Evolutionary conservation across 2,797 vertebrate species (phyloP).

Genomic region (Garrulus glandarius): DNA sequence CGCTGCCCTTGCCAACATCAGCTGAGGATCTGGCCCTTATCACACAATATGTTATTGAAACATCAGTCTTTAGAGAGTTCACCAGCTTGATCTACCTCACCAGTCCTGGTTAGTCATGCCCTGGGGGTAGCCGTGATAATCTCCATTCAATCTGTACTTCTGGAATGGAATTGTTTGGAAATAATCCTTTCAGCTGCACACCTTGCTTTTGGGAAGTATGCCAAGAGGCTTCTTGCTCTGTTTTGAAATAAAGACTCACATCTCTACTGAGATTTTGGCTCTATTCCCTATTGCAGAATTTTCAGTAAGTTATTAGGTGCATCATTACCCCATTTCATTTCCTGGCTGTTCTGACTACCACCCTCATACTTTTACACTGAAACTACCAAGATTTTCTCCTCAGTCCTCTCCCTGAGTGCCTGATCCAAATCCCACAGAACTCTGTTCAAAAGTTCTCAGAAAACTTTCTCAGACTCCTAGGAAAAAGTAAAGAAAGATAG

Average conservation of each 20-base stretch:
- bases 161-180: constrained; percentile 50
- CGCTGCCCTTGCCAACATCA: background rate
- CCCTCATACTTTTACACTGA: background rate
- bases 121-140: constrained; percentile 36
- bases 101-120: constrained; percentile 35
- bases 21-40: constrained; percentile 40
- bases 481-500: background rate
- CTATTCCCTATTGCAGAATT: constrained; percentile 43
- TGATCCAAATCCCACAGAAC: background rate
- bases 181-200: constrained; percentile 55
- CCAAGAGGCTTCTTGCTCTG: constrained; percentile 47
- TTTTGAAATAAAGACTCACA: constrained; percentile 59
- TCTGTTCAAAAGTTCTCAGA: background rate
- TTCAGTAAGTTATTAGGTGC: constrained; percentile 66
- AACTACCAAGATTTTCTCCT: background rate
- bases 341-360: constrained; percentile 45
- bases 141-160: constrained; percentile 39
- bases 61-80: background rate
- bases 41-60: background rate
- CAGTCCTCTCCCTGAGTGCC: background rate
- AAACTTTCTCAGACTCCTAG: background rate
- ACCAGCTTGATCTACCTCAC: constrained; percentile 7
- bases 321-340: constrained; percentile 58
- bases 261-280: constrained; percentile 54
- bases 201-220: constrained; percentile 57